phyloP scores from a whole-genome alignment of 1,140 invertebrate genomes.

The Hylyphantes graminicola region DNA sequence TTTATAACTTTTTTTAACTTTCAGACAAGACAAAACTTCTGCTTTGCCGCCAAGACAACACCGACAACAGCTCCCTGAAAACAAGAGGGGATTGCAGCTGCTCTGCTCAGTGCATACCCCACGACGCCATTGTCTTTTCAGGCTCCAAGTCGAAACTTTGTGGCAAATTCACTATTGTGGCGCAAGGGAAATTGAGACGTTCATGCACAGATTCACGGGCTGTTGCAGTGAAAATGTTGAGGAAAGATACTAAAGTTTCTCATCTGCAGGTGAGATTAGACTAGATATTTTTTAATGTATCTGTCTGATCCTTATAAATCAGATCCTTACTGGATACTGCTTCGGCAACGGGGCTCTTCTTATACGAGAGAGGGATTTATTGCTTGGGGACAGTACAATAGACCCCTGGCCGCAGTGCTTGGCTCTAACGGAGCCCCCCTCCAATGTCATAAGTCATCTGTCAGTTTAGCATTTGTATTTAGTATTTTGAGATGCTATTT shows the following conservation, averaged over 20 bases:
- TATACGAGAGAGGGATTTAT: no score
- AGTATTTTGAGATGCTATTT: no score
- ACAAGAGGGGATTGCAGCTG: slow-evolving; percentile 55
- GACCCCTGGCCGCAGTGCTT: no score
- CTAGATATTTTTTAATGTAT: not conserved
- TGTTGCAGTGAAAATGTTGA: slow-evolving; percentile 49
- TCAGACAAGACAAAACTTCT: slow-evolving; percentile 80
- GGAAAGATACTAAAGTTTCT: slow-evolving; percentile 49
- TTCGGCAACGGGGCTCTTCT: no score
- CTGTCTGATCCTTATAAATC: no score
- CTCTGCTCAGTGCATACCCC: slow-evolving; percentile 56
- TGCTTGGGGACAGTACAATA: no score
- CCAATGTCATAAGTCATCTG: no score
- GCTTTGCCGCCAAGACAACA: slow-evolving; percentile 73
- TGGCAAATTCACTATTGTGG: slow-evolving; percentile 35
- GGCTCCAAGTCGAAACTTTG: slow-evolving; percentile 1
- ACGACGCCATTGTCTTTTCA: slow-evolving; percentile 41
- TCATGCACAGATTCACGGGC: slow-evolving; percentile 19
- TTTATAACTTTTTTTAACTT: slow-evolving; percentile 62
- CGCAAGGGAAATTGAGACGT: slow-evolving; percentile 15
- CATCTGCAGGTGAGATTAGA: slow-evolving; percentile 28
- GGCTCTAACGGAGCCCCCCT: no score
- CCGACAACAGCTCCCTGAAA: slow-evolving; percentile 65
- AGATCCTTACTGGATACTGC: no score
- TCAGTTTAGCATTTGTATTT: no score